Evolutionary conservation across 2,113 vertebrate species (phyloP).

Genomic region (Nipponia nippon): DNA sequence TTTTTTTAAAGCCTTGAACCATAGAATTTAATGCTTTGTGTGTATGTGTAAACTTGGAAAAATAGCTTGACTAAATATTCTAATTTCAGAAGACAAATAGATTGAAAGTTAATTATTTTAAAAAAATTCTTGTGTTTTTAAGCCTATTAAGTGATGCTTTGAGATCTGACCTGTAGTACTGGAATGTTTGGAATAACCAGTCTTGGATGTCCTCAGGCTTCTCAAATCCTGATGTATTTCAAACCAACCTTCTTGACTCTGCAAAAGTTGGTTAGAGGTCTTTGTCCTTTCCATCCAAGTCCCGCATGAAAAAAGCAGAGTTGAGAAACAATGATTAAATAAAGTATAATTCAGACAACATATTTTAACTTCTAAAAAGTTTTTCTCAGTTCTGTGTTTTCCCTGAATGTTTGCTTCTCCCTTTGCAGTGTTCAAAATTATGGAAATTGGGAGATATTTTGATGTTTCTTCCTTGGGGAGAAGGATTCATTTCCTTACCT

Average conservation of each 20-base stretch:
- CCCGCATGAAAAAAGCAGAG: neutral
- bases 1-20: neutral
- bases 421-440: neutral
- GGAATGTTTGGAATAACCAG: neutral
- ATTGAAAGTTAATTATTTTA: neutral
- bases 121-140: fast-evolving
- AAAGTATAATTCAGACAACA: neutral
- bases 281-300: neutral
- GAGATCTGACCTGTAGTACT: neutral
- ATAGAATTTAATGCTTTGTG: neutral
- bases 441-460: neutral
- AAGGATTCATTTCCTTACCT: neutral
- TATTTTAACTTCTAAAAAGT: neutral
- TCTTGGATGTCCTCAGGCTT: neutral
- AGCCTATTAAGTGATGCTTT: neutral
- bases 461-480: neutral
- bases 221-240: neutral
- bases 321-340: neutral
- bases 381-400: neutral
- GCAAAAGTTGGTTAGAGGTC: neutral
- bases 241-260: neutral
- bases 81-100: neutral
- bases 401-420: neutral
- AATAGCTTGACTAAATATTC: neutral
- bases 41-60: neutral